These are phyloP conservation scores for Myotis davidii DNA, from an alignment of 2,113 vertebrate genomes.

Conservation along the genomic window DNA sequence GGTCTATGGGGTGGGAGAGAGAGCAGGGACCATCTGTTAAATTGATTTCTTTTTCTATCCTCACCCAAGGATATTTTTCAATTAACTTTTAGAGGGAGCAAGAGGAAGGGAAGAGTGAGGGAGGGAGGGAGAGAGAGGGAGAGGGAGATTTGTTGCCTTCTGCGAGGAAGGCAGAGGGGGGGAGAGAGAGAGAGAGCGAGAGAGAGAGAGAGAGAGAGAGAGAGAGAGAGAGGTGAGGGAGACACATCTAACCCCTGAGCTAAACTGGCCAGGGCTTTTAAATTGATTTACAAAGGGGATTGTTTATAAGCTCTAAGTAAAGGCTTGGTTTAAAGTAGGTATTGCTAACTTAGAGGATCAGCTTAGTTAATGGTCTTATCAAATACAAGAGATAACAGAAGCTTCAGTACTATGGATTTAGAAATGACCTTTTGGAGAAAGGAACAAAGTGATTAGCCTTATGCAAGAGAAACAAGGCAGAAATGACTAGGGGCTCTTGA, in stretches of 20 bases:
- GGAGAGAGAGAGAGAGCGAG: no score
- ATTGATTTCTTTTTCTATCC: background rate
- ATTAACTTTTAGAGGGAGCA: no score
- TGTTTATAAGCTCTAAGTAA: background rate
- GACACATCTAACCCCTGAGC: no score
- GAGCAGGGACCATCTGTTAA: background rate
- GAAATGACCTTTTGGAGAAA: background rate
- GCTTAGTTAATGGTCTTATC: background rate
- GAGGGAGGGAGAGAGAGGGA: no score
- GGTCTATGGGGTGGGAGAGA: background rate
- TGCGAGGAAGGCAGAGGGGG: no score
- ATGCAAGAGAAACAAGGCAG: background rate
- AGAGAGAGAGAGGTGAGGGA: no score
- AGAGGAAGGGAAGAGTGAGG: no score
- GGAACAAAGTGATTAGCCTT: background rate
- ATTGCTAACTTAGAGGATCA: background rate
- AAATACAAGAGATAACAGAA: background rate
- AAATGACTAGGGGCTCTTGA: background rate
- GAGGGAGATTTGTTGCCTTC: no score
- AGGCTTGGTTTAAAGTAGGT: background rate
- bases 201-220: no score
- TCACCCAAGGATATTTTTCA: no score
- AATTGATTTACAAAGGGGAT: background rate
- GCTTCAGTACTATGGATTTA: background rate
- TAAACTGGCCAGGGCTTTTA: no score